phyloP scores from a whole-genome alignment of 2,797 vertebrate genomes.

The Antrozous pallidus region DNA sequence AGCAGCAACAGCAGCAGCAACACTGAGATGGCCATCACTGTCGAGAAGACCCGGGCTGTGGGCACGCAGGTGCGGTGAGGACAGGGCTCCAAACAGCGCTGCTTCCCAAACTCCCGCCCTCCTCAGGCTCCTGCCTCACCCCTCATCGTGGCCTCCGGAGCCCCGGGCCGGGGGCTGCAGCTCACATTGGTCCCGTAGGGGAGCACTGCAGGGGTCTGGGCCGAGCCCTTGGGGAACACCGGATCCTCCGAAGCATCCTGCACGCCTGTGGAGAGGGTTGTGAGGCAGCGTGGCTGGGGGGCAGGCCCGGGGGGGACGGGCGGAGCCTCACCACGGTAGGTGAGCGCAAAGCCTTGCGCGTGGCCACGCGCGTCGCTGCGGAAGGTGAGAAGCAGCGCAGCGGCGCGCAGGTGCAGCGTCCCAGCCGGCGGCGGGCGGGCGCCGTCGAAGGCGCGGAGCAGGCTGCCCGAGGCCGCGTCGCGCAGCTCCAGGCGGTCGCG shows the following conservation, averaged over 20 bases:
- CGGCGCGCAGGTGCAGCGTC: conserved; percentile 54
- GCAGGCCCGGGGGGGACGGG: not conserved
- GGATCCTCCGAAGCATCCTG: not conserved
- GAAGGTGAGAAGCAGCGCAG: conserved; percentile 74
- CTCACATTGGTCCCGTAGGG: conserved; percentile 48
- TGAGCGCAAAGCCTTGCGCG: conserved; percentile 78
- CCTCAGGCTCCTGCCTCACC: conserved; percentile 40
- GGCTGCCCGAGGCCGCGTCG: conserved; percentile 64
- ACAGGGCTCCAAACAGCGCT: not conserved
- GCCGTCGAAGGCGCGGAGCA: conserved; percentile 75
- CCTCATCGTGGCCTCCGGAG: conserved; percentile 36
- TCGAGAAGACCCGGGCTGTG: conserved; percentile 74
- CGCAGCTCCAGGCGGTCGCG: conserved; percentile 77
- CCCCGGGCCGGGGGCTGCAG: conserved; percentile 67
- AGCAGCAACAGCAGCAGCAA: conserved; percentile 63
- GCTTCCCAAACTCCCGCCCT: not conserved
- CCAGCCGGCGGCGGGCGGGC: conserved; percentile 48
- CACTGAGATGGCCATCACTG: conserved; percentile 61
- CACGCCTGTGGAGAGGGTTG: conserved; percentile 58
- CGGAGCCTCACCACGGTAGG: conserved; percentile 74
- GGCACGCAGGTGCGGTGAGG: conserved; percentile 36
- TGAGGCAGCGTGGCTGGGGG: not conserved
- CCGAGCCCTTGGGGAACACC: not conserved
- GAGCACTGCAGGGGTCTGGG: conserved; percentile 29
- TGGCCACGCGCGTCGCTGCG: conserved; percentile 74